phyloP scores from a whole-genome alignment of 1,140 invertebrate species.

The Zophobas atratus region DNA sequence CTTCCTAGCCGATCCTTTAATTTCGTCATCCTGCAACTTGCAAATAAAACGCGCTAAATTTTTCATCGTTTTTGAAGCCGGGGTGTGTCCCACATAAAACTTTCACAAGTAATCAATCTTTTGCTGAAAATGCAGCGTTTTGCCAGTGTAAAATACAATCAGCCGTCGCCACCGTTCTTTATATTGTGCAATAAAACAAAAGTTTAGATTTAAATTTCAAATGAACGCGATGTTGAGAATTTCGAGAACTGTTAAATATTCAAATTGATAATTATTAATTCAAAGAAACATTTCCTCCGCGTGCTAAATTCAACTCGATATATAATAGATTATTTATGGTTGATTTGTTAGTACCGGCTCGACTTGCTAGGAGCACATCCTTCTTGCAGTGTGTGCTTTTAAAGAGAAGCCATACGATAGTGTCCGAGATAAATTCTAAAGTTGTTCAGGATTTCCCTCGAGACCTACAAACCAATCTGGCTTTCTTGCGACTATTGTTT shows the following conservation, averaged over 20 bases:
- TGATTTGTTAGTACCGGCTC: conserved; percentile 18
- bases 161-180: background rate
- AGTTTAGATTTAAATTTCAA: conserved; percentile 29
- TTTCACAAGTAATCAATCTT: conserved; percentile 19
- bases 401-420: conserved; percentile 29
- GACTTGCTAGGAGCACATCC: conserved; percentile 21
- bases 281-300: conserved; percentile 11
- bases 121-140: background rate
- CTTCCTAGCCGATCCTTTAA: background rate
- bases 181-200: conserved; percentile 19
- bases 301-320: conserved; percentile 1
- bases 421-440: conserved; percentile 49
- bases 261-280: conserved; percentile 19
- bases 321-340: conserved; percentile 31
- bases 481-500: conserved; percentile 52
- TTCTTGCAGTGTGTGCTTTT: conserved; percentile 35
- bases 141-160: conserved; percentile 6
- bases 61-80: too few relatives aligned
- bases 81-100: background rate
- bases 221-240: conserved; percentile 1
- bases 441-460: conserved; percentile 54
- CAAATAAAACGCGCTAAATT: too few relatives aligned
- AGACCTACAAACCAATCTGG: conserved; percentile 53
- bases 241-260: conserved; percentile 26
- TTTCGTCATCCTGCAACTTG: background rate